Conservation (phyloP, 2,888 invertebrate species). For the Fragum whitleyi region DNA sequence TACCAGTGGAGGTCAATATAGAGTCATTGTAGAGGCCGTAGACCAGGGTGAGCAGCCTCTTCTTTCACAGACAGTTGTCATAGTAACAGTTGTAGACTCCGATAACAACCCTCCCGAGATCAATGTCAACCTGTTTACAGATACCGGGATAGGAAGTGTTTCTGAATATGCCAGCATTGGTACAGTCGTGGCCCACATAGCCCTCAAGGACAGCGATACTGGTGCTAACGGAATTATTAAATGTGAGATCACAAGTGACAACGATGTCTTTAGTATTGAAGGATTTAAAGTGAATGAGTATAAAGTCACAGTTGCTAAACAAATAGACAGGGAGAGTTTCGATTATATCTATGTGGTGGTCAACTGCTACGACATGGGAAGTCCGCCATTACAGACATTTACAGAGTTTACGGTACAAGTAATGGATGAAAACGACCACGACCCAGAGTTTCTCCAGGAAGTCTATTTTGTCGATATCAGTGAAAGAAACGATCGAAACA, state of each 20-base stretch:
- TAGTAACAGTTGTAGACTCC: conserved; percentile 90
- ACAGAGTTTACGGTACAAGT: conserved; percentile 86
- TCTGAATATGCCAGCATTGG: conserved; percentile 76
- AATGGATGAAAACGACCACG: conserved; percentile 95
- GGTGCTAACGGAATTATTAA: conserved; percentile 77
- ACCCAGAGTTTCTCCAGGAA: conserved; percentile 91
- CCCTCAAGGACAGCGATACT: conserved; percentile 74
- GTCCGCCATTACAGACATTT: conserved; percentile 65
- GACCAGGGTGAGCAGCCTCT: conserved; percentile 76
- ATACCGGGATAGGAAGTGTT: conserved; percentile 67
- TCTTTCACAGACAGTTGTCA: conserved; percentile 74
- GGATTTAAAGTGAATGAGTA: conserved; percentile 72
- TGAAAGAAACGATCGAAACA: conserved; percentile 72
- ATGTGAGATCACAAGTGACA: conserved; percentile 69
- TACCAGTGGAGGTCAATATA: conserved; percentile 66
- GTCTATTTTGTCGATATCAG: conserved; percentile 67
- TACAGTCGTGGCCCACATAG: conserved; percentile 77
- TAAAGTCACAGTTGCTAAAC: conserved; percentile 69
- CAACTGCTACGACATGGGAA: conserved; percentile 69
- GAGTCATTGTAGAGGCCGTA: conserved; percentile 76
- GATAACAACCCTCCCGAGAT: conserved; percentile 96
- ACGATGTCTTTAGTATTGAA: conserved; percentile 74
- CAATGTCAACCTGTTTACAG: conserved; percentile 74
- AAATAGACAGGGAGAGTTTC: conserved; percentile 65
- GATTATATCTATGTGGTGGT: conserved; percentile 65